These are phyloP conservation scores for Papilio machaon DNA, from an alignment of 1,140 invertebrate species.

Conservation along the genomic window DNA sequence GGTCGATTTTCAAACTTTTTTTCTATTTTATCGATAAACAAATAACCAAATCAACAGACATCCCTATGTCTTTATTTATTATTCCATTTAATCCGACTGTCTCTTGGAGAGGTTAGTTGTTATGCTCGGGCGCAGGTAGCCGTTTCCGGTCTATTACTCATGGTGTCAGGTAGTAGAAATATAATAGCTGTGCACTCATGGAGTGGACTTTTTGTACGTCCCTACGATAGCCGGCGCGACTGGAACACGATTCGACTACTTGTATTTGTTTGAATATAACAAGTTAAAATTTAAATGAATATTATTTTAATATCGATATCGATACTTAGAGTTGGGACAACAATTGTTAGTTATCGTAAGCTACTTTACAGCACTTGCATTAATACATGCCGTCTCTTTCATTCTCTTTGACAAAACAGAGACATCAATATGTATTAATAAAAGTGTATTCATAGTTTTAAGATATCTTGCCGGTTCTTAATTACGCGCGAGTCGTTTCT, in stretches of 20 bases:
- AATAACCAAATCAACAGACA: background rate
- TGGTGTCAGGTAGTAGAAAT: slow-evolving; percentile 42
- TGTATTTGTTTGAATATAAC: background rate
- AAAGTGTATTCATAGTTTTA: too few relatives aligned
- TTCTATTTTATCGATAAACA: background rate
- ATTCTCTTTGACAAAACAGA: too few relatives aligned
- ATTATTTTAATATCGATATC: background rate
- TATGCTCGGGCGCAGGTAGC: slow-evolving; percentile 58
- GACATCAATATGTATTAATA: too few relatives aligned
- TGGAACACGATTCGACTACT: background rate
- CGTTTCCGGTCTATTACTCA: slow-evolving; percentile 57
- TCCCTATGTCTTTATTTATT: slow-evolving; percentile 8
- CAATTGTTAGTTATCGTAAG: background rate
- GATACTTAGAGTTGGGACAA: background rate
- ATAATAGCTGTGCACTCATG: slow-evolving; percentile 27
- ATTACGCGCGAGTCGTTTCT: too few relatives aligned
- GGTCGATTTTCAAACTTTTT: background rate
- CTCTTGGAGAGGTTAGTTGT: slow-evolving; percentile 46
- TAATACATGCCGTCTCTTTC: too few relatives aligned
- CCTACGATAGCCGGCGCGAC: background rate
- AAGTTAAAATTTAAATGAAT: background rate
- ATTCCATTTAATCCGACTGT: slow-evolving; percentile 28
- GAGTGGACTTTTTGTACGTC: slow-evolving; percentile 18
- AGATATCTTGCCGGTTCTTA: too few relatives aligned
- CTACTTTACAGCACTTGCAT: too few relatives aligned